These are phyloP conservation scores for Taeniopygia guttata DNA, from an alignment of 2,797 vertebrate species.

Conservation along the genomic window DNA sequence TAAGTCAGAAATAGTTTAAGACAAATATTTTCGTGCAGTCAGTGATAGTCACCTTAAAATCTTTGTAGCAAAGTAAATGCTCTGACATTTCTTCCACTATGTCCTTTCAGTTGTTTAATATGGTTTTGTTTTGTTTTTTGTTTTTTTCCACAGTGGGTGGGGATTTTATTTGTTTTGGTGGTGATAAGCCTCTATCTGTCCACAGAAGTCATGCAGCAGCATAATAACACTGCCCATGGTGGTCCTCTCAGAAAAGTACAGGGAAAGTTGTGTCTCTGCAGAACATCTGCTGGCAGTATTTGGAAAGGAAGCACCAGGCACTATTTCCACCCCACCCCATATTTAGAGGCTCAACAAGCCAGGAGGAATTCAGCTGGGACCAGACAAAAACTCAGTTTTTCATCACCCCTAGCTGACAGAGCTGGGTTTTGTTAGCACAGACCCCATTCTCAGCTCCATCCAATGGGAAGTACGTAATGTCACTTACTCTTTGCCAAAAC, in stretches of 20 bases:
- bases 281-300: neutral
- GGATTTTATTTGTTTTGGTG: neutral
- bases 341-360: neutral
- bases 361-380: neutral
- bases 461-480: neutral
- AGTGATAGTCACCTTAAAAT: neutral
- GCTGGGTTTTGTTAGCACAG: neutral
- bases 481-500: conserved; percentile 82
- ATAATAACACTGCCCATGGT: neutral
- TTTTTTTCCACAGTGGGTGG: neutral
- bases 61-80: neutral
- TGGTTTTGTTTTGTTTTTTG: no score
- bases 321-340: rapidly evolving
- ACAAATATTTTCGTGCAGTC: neutral
- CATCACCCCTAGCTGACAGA: neutral
- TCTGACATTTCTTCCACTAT: neutral
- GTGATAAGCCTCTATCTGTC: neutral
- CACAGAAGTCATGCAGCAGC: neutral
- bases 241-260: neutral
- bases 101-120: neutral
- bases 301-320: neutral
- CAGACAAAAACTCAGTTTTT: neutral
- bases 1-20: neutral
- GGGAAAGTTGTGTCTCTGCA: neutral
- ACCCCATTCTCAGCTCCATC: neutral